Base-by-base conservation (phyloP, 2,113 vertebrate species). In the Origma solitaria region DNA sequence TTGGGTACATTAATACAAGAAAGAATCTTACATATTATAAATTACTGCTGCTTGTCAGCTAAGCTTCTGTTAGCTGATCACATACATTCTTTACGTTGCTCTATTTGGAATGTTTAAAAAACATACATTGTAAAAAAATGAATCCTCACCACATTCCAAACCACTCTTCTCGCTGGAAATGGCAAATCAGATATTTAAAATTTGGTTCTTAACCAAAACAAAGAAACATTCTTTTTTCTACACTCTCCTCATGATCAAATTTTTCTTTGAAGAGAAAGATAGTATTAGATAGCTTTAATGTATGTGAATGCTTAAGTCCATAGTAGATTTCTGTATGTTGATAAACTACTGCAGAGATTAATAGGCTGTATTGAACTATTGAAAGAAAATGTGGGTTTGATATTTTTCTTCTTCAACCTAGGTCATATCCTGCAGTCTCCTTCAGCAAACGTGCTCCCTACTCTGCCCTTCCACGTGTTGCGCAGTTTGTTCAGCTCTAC, bases 371-470 rank as follows among this genome's bases (percentile, higher is more conserved):
- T 7, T 60, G 76, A 94, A 23, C 28, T 49, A 0, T 15, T 44
- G 64, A 62, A 71, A 33, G 22, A 25, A 49, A 71, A 69, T 15
- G 14, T 22, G 47, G 3, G 6, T 53, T 84, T 92, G 50, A 69
- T 93, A 6, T 83, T 37, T 92, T 64, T 85, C 27, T 96, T 71
- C 84, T 89, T 79, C 16, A 18, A 50, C 65, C 49, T 86, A 99
- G 99, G 99, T 97, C 99, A 99, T 37, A 99, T 99, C 96, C 98
- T 99, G 64, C 99, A 99, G 75, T 99, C 99, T 70, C 99, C 99
- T 13, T 99, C 99, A 15, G 99, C 99, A 58, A 99, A 99, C 1
- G 99, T 99, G 76, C 97, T 99, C 84, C 99, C 99, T 64, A 99
- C 99, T 2, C 98, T 99, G 91, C 99, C 99, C 9, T 99, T 99